These are phyloP conservation scores for Teleogryllus oceanicus DNA, from an alignment of 2,888 invertebrate species.

Conservation along the genomic window DNA sequence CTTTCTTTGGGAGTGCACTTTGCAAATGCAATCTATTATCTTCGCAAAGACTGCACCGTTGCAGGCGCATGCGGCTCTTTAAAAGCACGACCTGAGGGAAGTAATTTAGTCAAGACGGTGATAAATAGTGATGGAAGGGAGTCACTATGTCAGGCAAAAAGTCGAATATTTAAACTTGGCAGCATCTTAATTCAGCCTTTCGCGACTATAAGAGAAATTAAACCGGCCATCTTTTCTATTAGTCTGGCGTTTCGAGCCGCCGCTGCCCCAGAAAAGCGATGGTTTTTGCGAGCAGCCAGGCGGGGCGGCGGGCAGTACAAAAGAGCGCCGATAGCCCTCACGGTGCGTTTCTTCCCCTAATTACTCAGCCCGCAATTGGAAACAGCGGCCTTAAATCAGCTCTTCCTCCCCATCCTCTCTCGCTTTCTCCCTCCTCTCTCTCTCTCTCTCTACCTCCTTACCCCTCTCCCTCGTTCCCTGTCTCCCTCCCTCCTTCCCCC, in stretches of 20 bases:
- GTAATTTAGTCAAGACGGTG: not conserved
- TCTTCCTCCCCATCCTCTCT: too few species aligned
- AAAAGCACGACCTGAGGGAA: not conserved
- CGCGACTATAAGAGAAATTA: conserved; percentile 3
- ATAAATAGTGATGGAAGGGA: conserved; percentile 18
- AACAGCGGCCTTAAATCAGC: not conserved
- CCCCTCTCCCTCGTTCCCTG: too few species aligned
- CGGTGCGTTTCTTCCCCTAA: not conserved
- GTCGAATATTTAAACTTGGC: not conserved
- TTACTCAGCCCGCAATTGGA: not conserved
- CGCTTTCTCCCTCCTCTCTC: too few species aligned
- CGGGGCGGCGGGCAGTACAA: not conserved
- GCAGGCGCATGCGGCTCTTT: not conserved
- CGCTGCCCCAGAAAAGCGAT: not conserved
- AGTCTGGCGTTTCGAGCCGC: not conserved
- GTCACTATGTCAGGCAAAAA: not conserved
- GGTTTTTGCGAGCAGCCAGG: not conserved
- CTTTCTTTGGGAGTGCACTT: not conserved
- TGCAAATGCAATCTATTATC: not conserved
- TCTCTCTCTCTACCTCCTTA: too few species aligned
- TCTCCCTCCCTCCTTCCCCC: too few species aligned
- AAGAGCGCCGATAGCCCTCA: not conserved
- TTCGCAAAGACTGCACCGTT: not conserved
- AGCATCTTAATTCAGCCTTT: not conserved
- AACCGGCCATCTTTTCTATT: not conserved